A percentile compares a stretch with the other conserved stretches of the same genome.
phyloP scores from a whole-genome alignment of 2,113 vertebrate genomes.

The Pterophyllum scalare region DNA sequence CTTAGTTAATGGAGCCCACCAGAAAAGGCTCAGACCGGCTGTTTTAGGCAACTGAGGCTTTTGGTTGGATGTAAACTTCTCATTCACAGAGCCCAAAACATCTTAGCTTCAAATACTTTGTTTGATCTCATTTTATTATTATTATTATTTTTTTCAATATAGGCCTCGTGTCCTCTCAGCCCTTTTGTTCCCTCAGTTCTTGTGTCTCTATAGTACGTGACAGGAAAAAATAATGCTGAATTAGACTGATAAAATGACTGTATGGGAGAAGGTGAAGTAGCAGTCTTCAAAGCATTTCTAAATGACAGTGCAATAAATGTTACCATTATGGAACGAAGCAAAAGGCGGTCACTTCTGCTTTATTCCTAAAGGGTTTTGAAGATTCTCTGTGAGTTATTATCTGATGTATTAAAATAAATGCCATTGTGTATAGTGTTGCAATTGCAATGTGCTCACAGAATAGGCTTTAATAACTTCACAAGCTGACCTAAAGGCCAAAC shows the following conservation, averaged over 20 bases:
- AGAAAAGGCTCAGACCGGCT: slow-evolving; percentile 47
- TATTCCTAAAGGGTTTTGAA: background rate
- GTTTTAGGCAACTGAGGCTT: slow-evolving; percentile 46
- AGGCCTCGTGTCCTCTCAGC: slow-evolving; percentile 14
- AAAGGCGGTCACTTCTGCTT: background rate
- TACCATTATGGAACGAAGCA: background rate
- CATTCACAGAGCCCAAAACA: background rate
- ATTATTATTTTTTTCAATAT: background rate
- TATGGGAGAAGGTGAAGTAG: background rate
- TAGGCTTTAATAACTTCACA: background rate
- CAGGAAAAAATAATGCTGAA: slow-evolving; percentile 17
- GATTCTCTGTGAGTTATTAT: background rate
- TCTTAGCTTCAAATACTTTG: slow-evolving; percentile 14
- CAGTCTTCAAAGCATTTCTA: background rate
- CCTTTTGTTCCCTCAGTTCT: slow-evolving; percentile 26
- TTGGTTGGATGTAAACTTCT: slow-evolving; percentile 20
- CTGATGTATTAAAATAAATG: slow-evolving; percentile 1
- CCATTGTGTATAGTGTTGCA: background rate
- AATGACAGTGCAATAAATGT: slow-evolving; percentile 5
- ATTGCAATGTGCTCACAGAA: background rate
- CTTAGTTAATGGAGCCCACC: slow-evolving; percentile 59
- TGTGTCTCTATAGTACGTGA: slow-evolving; percentile 12
- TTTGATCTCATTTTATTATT: slow-evolving; percentile 7
- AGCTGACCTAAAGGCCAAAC: background rate
- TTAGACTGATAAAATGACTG: slow-evolving; percentile 32